Base-by-base conservation (phyloP, 1,140 invertebrate genomes). In the Lasaia peninsularis region DNA sequence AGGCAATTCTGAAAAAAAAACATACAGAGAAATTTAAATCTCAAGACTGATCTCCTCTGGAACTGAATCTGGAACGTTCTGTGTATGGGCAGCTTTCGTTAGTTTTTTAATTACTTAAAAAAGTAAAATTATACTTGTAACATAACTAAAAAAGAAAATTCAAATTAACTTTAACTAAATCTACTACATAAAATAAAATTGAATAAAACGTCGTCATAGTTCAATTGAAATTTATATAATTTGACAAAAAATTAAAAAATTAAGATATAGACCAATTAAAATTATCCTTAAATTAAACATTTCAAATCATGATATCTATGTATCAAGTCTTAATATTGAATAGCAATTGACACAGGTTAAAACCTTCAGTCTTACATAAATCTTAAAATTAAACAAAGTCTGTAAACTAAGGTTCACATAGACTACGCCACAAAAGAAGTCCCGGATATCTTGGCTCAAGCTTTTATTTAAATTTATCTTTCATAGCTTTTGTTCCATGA, bases 361-460 rank as follows among this genome's bases (percentile, higher is more conserved):
- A 49, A 50, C 56, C 56, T 50, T 63, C 59, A 58, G 60, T 66
- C 60, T 66, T 60, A 31, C 18, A 48, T 18, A 48, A n/a, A 18
- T 18, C 44, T 48, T 48, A 48, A 9, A 48, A 48, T 21, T 48
- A 20, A 21, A 16, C 1, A 20, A 21, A 56, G 33, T 57, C 58
- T 34, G 33, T 50, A 61, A 33, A 48, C 50, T 37, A 62, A 62
- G 28, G 48, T 61, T 51, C 49, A n/a, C 37, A 20, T 28, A 6
- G 24, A 28, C 24, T 6, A 28, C 24, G 24, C 24, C 24, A 0
- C 24, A 28, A 28, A 28, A 28, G 24, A 28, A 28, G 2, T 28
- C 24, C 24, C 24, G 24, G 24, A 1, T 0, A 28, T 6, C 24
- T 4, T 28, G 2, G 24, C 24, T 28, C 24, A 6, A 28, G 4